Conservation (phyloP, 1,140 invertebrate species). For the Diabrotica virgifera region DNA sequence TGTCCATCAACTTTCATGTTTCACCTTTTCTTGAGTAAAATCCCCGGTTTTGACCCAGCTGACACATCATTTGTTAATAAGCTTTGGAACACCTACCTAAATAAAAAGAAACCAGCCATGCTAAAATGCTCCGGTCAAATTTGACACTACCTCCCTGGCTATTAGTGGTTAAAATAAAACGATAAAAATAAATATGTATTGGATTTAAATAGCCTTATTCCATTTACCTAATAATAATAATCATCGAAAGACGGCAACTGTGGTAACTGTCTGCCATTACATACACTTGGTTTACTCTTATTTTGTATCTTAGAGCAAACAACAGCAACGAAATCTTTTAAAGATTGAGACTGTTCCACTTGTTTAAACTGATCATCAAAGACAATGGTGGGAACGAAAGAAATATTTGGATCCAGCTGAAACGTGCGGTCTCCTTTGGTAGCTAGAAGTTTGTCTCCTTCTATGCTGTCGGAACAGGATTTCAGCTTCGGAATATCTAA, state of each 20-base stretch:
- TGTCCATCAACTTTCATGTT: too few relatives aligned
- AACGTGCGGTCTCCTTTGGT: conserved; percentile 56
- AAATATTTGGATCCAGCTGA: conserved; percentile 50
- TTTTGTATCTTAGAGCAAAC: conserved; percentile 30
- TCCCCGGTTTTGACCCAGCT: too few relatives aligned
- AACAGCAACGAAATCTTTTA: conserved; percentile 31
- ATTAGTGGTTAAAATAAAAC: too few relatives aligned
- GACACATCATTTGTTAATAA: too few relatives aligned
- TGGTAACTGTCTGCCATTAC: conserved; percentile 14
- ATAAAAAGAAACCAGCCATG: too few relatives aligned
- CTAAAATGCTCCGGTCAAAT: too few relatives aligned
- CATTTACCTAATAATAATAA: not conserved
- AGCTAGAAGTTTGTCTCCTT: conserved; percentile 55
- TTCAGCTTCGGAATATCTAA: conserved; percentile 25
- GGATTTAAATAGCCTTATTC: too few relatives aligned
- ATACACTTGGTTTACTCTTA: conserved; percentile 22
- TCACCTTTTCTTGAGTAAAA: too few relatives aligned
- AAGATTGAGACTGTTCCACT: conserved; percentile 23
- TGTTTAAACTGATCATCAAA: conserved; percentile 40
- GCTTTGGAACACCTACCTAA: too few relatives aligned
- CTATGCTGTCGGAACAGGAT: conserved; percentile 25
- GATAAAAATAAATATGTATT: too few relatives aligned
- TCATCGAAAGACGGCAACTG: not conserved
- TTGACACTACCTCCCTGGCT: too few relatives aligned
- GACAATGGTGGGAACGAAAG: conserved; percentile 62